Conservation (phyloP, 2,113 vertebrate species). For the Polypterus senegalus region DNA sequence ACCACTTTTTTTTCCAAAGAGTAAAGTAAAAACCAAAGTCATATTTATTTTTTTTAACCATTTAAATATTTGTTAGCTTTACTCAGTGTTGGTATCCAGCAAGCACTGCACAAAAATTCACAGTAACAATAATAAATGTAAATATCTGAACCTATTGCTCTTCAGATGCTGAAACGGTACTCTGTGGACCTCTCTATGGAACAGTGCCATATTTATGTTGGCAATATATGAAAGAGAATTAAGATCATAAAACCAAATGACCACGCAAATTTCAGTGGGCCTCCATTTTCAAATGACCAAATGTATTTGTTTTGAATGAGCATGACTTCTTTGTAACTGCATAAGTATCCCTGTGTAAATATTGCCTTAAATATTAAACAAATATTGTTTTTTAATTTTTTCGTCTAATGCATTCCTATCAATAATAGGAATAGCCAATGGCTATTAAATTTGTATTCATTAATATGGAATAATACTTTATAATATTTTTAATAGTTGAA, state of each 20-base stretch:
- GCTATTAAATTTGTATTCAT: no score
- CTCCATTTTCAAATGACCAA: conserved; percentile 50
- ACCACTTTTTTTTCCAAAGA: no score
- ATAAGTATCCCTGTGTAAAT: conserved; percentile 57
- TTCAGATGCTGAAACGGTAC: conserved; percentile 72
- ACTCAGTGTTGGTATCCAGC: conserved; percentile 45
- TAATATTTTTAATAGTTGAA: no score
- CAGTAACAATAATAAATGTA: conserved; percentile 81
- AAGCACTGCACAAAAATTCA: conserved; percentile 74
- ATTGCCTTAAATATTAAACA: conserved; percentile 42
- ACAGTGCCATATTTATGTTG: conserved; percentile 89
- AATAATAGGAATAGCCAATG: no score
- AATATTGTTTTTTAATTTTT: no score
- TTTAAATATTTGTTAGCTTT: background rate
- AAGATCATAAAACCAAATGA: conserved; percentile 88
- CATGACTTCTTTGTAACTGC: background rate
- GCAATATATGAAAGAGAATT: conserved; percentile 96
- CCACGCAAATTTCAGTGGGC: conserved; percentile 80
- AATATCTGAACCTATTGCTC: conserved; percentile 82
- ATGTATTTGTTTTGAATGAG: conserved; percentile 60
- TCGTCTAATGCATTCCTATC: no score
- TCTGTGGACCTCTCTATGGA: conserved; percentile 70
- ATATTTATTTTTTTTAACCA: background rate
- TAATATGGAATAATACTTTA: no score
- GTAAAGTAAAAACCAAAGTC: no score